Conservation (phyloP, 2,113 vertebrate species). For the Eudyptes chrysolophus region DNA sequence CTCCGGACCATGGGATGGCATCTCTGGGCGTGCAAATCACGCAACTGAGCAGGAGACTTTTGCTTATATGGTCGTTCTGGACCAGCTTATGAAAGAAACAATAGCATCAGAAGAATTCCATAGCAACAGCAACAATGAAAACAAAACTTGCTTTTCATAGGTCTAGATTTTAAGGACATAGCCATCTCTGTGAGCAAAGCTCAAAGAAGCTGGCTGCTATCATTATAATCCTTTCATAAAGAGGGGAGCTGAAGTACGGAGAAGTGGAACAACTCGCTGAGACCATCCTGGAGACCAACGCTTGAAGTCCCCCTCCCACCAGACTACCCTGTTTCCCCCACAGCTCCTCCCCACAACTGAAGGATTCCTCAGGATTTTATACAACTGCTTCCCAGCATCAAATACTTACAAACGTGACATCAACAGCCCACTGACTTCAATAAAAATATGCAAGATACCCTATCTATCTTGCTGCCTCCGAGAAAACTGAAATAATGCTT, state of each 20-base stretch:
- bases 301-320: not conserved
- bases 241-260: not conserved
- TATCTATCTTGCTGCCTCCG: not conserved
- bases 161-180: not conserved
- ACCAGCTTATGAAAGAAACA: not conserved
- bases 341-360: not conserved
- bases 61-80: not conserved
- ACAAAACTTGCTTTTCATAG: not conserved
- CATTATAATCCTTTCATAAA: not conserved
- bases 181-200: not conserved
- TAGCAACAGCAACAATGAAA: not conserved
- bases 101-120: not conserved
- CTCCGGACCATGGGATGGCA: fast-evolving
- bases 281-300: not conserved
- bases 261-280: fast-evolving
- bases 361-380: not conserved
- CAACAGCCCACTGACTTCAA: not conserved
- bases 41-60: fast-evolving
- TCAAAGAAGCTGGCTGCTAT: not conserved
- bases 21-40: not conserved
- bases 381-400: not conserved
- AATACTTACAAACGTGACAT: not conserved
- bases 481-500: not conserved
- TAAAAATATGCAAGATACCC: not conserved
- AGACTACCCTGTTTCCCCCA: not conserved